phyloP scores from a whole-genome alignment of 2,797 vertebrate species.

The Okamejei kenojei region DNA sequence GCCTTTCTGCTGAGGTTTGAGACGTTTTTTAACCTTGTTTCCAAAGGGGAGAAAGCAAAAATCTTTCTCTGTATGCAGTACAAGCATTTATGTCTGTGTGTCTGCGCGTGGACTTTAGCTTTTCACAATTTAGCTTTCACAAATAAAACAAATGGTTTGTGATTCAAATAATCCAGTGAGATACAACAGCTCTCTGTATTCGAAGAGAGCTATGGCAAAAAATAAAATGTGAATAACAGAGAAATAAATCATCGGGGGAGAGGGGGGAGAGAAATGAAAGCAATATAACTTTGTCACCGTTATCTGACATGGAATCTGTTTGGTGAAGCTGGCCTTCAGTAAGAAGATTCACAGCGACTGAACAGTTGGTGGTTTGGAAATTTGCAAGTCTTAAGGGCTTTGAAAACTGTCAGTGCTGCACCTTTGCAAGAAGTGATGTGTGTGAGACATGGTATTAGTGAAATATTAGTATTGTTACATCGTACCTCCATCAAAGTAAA shows the following conservation, averaged over 20 bases:
- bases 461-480: no score
- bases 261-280: background rate
- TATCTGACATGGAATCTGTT: constrained; percentile 1
- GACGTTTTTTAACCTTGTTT: no score
- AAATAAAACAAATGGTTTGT: background rate
- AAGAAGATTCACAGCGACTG: background rate
- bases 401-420: background rate
- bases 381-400: constrained; percentile 24
- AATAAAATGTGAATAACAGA: constrained; percentile 11
- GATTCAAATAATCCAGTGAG: background rate
- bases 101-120: no score
- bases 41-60: no score
- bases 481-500: no score
- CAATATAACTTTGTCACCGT: constrained; percentile 18
- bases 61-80: no score
- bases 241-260: background rate
- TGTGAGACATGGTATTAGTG: no score
- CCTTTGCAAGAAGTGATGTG: constrained; percentile 5
- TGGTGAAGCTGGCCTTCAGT: background rate
- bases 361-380: background rate
- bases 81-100: no score
- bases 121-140: background rate
- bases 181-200: background rate
- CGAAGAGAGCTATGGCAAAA: background rate
- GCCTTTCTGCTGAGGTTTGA: no score